A percentile compares a stretch with the other conserved stretches of the same genome.
Conservation (phyloP, 2,113 vertebrate genomes). For the Eublepharis macularius region DNA sequence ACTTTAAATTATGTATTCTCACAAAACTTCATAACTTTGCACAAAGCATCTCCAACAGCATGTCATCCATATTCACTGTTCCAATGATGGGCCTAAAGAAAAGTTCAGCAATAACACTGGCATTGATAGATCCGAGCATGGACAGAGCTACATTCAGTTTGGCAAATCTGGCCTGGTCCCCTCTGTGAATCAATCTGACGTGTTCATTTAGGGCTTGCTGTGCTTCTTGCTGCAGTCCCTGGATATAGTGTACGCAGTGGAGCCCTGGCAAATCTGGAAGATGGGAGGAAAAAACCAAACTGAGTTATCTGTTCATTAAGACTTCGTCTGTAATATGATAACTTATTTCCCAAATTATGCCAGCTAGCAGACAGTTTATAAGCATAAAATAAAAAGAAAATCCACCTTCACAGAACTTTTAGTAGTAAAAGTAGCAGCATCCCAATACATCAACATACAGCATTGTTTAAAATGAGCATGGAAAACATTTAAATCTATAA, state of each 20-base stretch:
- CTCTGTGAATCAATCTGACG: conserved; percentile 84
- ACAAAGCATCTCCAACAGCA: conserved; percentile 97
- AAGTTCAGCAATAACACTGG: conserved; percentile 87
- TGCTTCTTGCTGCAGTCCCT: conserved; percentile 91
- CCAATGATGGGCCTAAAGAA: conserved; percentile 97
- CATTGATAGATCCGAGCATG: conserved; percentile 88
- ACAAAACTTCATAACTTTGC: conserved; percentile 77
- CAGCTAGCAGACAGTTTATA: neutral
- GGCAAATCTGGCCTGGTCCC: conserved; percentile 84
- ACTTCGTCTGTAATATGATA: neutral
- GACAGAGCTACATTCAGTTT: conserved; percentile 92
- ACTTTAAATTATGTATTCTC: conserved; percentile 7
- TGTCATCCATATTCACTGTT: conserved; percentile 93
- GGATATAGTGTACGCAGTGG: conserved; percentile 90
- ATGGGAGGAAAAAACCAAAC: conserved; percentile 12
- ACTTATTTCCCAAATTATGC: neutral
- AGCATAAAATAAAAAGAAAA: neutral
- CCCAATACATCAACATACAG: neutral
- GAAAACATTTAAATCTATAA: no score
- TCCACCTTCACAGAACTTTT: neutral
- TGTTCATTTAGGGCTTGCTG: conserved; percentile 94
- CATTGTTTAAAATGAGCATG: neutral
- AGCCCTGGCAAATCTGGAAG: conserved; percentile 88
- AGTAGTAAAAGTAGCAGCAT: neutral
- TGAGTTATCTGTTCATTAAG: conserved; percentile 24